Conservation (phyloP, 2,113 vertebrate genomes). For the Eidolon helvum region DNA sequence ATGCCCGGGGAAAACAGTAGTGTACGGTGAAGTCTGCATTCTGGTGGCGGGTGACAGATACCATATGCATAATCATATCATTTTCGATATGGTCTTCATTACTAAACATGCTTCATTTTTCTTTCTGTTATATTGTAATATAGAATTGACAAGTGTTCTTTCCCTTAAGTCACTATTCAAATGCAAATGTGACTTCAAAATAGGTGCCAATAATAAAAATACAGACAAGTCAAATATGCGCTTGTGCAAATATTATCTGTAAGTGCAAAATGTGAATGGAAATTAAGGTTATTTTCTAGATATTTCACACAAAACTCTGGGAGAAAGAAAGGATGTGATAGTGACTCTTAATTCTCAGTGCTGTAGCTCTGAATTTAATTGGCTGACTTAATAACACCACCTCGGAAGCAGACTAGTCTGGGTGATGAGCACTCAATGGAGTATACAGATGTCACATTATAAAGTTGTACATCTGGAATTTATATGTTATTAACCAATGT, state of each 20-base stretch:
- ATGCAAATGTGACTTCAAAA: neutral
- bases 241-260: neutral
- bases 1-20: rapidly evolving
- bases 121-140: neutral
- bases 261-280: neutral
- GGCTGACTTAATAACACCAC: neutral
- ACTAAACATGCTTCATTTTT: neutral
- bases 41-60: too few relatives aligned
- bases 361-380: neutral
- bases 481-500: neutral
- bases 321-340: neutral
- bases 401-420: neutral
- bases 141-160: neutral
- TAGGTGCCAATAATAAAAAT: neutral
- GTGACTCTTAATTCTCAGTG: neutral
- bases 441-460: neutral
- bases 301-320: neutral
- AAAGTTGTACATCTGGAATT: neutral
- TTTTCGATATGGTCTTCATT: neutral
- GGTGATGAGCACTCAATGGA: neutral
- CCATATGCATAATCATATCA: too few relatives aligned
- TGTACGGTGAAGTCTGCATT: neutral
- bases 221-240: neutral
- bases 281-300: slow-evolving; percentile 1
- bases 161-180: neutral